These are phyloP conservation scores for Melanaphis sacchari DNA, from an alignment of 1,140 invertebrate species.

Conservation along the genomic window DNA sequence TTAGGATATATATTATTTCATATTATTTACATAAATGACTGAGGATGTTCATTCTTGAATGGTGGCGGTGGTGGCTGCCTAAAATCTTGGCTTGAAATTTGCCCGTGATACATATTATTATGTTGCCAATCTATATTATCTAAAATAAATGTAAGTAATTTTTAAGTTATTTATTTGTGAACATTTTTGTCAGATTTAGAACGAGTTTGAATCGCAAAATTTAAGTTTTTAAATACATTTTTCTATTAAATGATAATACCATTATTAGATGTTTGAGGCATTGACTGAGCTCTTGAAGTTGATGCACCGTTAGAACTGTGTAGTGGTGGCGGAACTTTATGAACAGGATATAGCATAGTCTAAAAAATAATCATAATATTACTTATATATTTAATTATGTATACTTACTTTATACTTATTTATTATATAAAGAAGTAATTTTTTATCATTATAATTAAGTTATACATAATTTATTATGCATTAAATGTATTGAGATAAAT, in stretches of 20 bases:
- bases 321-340: slow-evolving; percentile 62
- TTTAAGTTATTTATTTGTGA: background rate
- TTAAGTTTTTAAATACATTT: background rate
- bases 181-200: background rate
- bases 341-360: slow-evolving; percentile 66
- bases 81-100: slow-evolving; percentile 67
- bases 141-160: background rate
- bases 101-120: slow-evolving; percentile 66
- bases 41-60: slow-evolving; percentile 58
- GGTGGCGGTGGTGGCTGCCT: slow-evolving; percentile 66
- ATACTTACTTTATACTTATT: background rate
- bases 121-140: slow-evolving; percentile 65
- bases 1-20: background rate
- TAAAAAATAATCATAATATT: background rate
- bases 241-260: background rate
- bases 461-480: background rate
- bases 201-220: background rate
- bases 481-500: background rate
- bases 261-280: background rate
- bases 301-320: slow-evolving; percentile 58
- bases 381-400: background rate
- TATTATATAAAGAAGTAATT: too few species aligned
- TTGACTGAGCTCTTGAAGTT: background rate
- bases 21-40: slow-evolving; percentile 37
- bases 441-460: too few species aligned